phyloP scores from a whole-genome alignment of 2,113 vertebrate genomes.

The Sander lucioperca region DNA sequence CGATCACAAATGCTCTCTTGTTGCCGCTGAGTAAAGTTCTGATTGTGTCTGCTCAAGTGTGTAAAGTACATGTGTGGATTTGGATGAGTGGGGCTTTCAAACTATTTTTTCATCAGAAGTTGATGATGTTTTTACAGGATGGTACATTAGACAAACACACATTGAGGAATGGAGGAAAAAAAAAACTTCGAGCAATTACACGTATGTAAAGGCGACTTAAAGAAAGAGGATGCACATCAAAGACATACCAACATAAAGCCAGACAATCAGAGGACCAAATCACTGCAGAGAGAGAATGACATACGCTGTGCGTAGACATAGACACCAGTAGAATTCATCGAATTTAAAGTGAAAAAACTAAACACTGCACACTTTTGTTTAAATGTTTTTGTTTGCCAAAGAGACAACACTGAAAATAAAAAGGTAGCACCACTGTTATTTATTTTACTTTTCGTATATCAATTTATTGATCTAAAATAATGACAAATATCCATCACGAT shows the following conservation, averaged over 20 bases:
- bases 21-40: slow-evolving; percentile 2
- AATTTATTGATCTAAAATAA: neutral
- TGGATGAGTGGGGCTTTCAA: neutral
- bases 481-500: neutral
- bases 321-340: neutral
- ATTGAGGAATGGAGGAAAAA: neutral
- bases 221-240: neutral
- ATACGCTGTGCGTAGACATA: neutral
- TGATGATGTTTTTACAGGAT: neutral
- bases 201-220: neutral
- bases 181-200: neutral
- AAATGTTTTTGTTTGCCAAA: neutral
- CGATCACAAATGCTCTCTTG: slow-evolving; percentile 19
- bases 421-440: neutral
- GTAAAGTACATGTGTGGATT: neutral
- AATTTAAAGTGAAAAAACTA: slow-evolving; percentile 8
- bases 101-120: neutral
- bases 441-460: neutral
- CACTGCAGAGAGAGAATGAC: slow-evolving; percentile 20
- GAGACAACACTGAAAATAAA: neutral
- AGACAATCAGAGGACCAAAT: neutral
- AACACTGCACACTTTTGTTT: neutral
- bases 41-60: neutral
- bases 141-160: neutral
- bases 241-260: neutral